A percentile compares a stretch with the other conserved stretches of the same genome.
Conservation (phyloP, 53 echinoderm and acorn worm species). For the Holothuria leucospilota region DNA sequence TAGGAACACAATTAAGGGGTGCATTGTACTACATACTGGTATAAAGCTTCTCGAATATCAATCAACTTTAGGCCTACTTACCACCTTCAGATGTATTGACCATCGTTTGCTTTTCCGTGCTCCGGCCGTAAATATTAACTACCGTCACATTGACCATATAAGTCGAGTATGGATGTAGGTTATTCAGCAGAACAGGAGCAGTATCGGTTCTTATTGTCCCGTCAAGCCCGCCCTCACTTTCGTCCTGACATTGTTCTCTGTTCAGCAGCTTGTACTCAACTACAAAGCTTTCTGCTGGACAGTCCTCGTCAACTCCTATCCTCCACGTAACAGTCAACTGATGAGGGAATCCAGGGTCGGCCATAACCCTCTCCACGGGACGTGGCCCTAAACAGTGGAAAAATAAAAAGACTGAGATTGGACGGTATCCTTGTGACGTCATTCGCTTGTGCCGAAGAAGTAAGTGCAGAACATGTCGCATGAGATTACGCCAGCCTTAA, state of each 20-base stretch:
- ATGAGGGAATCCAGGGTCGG: constrained; percentile 41
- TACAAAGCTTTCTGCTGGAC: constrained; percentile 59
- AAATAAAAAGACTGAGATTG: no score
- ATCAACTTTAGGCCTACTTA: constrained; percentile 2
- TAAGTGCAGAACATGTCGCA: no score
- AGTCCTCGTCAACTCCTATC: constrained; percentile 53
- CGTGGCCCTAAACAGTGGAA: constrained; percentile 47
- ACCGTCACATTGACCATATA: constrained; percentile 76
- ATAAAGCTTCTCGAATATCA: no score
- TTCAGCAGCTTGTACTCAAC: constrained; percentile 59
- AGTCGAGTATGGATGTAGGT: constrained; percentile 68
- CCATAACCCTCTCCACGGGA: constrained; percentile 42
- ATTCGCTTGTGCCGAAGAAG: no score
- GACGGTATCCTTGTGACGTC: no score
- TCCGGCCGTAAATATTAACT: constrained; percentile 66
- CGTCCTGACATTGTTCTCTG: constrained; percentile 67
- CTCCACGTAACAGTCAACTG: constrained; percentile 64
- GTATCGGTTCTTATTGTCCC: constrained; percentile 4
- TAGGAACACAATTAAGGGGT: no score
- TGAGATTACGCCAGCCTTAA: no score
- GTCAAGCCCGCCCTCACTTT: background rate
- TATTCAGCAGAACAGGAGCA: constrained; percentile 44
- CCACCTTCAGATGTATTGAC: constrained; percentile 60
- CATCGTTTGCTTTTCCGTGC: constrained; percentile 27
- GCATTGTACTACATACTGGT: no score